Evolutionary conservation across 2,797 vertebrate species (phyloP), one percentile per base, ranked within the genome.

Genomic region (Dermochelys coriacea): DNA sequence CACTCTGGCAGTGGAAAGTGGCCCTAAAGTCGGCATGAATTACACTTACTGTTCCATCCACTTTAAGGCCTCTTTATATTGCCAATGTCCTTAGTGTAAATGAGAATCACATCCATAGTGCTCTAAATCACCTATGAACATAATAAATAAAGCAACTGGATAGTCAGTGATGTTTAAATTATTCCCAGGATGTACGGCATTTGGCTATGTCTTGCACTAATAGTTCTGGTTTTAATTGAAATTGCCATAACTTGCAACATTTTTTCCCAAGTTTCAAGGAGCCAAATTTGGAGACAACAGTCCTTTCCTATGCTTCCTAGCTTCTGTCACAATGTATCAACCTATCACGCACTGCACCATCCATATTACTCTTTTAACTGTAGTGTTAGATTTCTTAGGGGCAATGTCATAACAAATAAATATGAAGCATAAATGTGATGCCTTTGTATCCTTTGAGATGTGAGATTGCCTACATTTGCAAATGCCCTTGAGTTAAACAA

Each of bases 331-430:
- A 90, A 93, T 92, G 92, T 89, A 96, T 96, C 94, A 96, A 91
- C 75, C 77, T 85, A 95, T 96, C 94, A 71, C 85, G 96, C 91
- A 82, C 47, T 89, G 34, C 9, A 31, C 80, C 29, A 91, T 90
- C 61, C 34, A 50, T 87, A 89, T 88, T 94, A 91, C 85, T 93
- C 82, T 92, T 96, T 95, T 92, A 98, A 94, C 89, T 88, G 78
- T 52, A 97, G 86, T 81, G 87, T 83, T 95, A 95, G 55, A 94
- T 97, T 97, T 96, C 97, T 97, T 94, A 93, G 91, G 95, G 96
- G 92, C 90, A 89, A 77, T 97, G 94, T 97, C 97, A 95, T 96
- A 97, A 97, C 94, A 95, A 97, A 97, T 96, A 97, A 96, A 96
- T 95, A 95, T 82, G 85, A 93, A 95, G 68, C 61, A 94, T 78